Base-by-base conservation (phyloP, 2,888 invertebrate species). In the Lymantria monacha region DNA sequence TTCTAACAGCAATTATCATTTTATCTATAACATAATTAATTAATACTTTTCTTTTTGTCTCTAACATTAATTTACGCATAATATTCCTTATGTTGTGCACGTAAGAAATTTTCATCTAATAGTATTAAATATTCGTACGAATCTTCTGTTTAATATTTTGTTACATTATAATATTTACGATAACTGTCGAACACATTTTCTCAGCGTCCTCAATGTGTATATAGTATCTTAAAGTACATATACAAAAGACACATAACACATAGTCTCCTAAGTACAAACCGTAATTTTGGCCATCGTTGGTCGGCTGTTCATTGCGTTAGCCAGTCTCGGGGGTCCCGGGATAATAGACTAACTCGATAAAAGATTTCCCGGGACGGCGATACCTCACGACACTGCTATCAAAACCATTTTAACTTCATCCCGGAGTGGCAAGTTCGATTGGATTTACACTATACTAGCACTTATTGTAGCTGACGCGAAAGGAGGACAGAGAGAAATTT, bases 341-440 rank as follows among this genome's bases (percentile, higher is more conserved):
- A 74, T 86, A 87, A 88, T 87, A 80, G 83, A 71, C 72, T 83
- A 77, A 85, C 86, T 83, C 83, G 81, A 88, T 88, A 86, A 87
- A 85, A 87, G 85, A 88, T 88, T 88, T 88, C 88, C 89, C 88
- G 74, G 61, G 82, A 71, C 76, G 76, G 52, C 71, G 65, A 81
- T 81, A 76, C 66, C 72, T 81, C 79, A 73, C 65, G 58, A 68
- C 63, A 62, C 60, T 63, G 63, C 69, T 63, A 66, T 61, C 65
- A 59, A 46, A 54, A 58, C 63, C 63, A 68, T 72, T 70, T 72
- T 61, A 74, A 74, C 69, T 72, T 64, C 55, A 58, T 59, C 51
- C 58, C 48, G 46, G 62, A 71, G 70, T 67, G 70, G 61, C 47
- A 72, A 72, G 61, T 71, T 67, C 12, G 57, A 48, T 13, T 62